A percentile compares a stretch with the other conserved stretches of the same genome.
phyloP scores from a whole-genome alignment of 2,888 invertebrate species.

The Eilema caniola region DNA sequence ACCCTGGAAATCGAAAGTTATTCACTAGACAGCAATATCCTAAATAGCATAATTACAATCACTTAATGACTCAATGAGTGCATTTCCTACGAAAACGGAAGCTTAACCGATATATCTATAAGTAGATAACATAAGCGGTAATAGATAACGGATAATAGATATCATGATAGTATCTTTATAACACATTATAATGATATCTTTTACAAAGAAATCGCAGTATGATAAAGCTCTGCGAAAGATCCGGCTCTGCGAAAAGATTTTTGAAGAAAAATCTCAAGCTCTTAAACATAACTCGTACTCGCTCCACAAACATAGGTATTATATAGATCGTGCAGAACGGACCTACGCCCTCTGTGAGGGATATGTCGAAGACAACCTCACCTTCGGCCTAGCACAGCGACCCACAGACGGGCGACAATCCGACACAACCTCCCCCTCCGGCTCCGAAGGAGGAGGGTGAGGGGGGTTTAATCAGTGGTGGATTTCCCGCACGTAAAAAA shows the following conservation, averaged over 20 bases:
- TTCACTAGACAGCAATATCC: not conserved
- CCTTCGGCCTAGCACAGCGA: no score
- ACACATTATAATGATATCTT: not conserved
- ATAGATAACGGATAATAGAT: not conserved
- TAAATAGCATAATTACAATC: not conserved
- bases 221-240: not conserved
- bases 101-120: not conserved
- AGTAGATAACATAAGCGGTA: not conserved
- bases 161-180: not conserved
- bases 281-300: not conserved
- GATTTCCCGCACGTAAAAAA: no score
- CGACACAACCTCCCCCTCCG: no score
- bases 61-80: not conserved
- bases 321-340: no score
- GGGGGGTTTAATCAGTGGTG: no score
- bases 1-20: not conserved
- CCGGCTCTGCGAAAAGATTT: not conserved
- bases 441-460: no score
- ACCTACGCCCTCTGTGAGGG: no score
- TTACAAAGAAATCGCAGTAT: not conserved
- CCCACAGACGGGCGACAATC: no score
- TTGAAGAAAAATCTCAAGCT: not conserved
- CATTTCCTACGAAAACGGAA: constrained; percentile 4
- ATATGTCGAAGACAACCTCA: no score
- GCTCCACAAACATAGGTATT: no score